A percentile compares a stretch with the other conserved stretches of the same genome.
phyloP scores from a whole-genome alignment of 2,113 vertebrate genomes.

The Muscicapa adusta region DNA sequence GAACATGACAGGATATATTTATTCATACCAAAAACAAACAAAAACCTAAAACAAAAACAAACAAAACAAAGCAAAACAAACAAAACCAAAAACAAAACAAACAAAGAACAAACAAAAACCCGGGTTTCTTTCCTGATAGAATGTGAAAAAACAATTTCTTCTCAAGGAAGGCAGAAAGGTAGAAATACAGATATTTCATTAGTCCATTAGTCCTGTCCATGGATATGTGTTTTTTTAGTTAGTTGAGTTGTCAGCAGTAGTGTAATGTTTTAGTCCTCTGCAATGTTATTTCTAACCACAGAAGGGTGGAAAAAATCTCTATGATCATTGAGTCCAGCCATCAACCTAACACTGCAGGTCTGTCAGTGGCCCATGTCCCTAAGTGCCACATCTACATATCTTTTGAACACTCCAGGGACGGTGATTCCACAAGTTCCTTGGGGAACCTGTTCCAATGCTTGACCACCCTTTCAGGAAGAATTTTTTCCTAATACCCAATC shows the following conservation, averaged over 20 bases:
- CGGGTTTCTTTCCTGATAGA: too few relatives aligned
- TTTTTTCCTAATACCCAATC: background rate
- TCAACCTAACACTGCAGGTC: background rate
- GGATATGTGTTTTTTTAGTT: background rate
- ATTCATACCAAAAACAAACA: background rate
- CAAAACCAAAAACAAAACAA: background rate
- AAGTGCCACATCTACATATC: background rate
- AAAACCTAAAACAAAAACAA: background rate
- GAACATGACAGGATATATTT: background rate
- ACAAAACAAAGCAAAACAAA: background rate
- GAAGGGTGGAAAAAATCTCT: background rate
- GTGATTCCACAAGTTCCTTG: background rate
- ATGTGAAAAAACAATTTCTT: background rate
- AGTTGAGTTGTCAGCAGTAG: background rate
- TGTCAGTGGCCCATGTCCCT: background rate
- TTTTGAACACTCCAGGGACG: background rate
- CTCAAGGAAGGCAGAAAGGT: background rate
- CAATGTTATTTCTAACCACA: background rate
- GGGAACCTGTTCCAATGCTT: background rate
- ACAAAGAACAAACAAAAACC: too few relatives aligned
- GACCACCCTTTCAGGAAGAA: background rate
- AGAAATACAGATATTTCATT: background rate
- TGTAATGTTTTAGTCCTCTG: background rate
- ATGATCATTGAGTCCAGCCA: background rate
- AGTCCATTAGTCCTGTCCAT: background rate